A percentile compares a stretch with the other conserved stretches of the same genome.
Evolutionary conservation across 1,140 invertebrate species (phyloP).

Genomic region (Trichonephila clavipes): DNA sequence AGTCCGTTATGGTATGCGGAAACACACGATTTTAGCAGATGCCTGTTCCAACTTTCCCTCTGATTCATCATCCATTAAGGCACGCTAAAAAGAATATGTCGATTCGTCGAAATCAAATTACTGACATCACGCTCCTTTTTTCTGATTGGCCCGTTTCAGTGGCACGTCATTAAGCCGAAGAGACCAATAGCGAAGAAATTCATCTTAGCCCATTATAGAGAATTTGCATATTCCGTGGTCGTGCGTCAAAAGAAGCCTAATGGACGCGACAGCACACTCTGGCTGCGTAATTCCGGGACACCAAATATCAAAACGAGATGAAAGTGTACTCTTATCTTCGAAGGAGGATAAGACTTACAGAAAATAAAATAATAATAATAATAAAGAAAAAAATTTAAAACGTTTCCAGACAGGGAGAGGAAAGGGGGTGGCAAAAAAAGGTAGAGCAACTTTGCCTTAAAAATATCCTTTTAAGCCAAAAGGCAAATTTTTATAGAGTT

Average conservation of each 20-base stretch:
- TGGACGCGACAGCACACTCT: constrained; percentile 36
- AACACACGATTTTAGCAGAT: neutral
- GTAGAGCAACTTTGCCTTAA: constrained; percentile 57
- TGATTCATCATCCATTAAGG: neutral
- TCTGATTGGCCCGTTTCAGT: constrained; percentile 27
- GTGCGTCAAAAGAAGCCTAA: constrained; percentile 45
- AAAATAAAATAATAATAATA: neutral
- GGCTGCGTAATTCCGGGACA: constrained; percentile 1
- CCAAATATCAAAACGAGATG: constrained; percentile 52
- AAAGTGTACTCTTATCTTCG: constrained; percentile 6
- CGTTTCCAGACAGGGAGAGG: neutral
- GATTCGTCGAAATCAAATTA: constrained; percentile 29
- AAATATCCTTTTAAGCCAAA: constrained; percentile 72
- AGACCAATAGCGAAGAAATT: constrained; percentile 37
- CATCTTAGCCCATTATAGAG: constrained; percentile 23
- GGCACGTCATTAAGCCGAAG: constrained; percentile 21
- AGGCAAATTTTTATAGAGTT: constrained; percentile 62
- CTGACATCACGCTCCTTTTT: constrained; percentile 3
- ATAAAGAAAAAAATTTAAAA: constrained; percentile 30
- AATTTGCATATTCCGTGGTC: constrained; percentile 17
- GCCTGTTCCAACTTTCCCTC: neutral
- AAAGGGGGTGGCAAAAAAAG: neutral
- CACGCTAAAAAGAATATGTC: neutral
- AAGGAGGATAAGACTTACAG: neutral
- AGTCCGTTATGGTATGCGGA: neutral